Evolutionary conservation across 2,797 vertebrate genomes (phyloP).

Genomic region (Alcedo quadribrachys): DNA sequence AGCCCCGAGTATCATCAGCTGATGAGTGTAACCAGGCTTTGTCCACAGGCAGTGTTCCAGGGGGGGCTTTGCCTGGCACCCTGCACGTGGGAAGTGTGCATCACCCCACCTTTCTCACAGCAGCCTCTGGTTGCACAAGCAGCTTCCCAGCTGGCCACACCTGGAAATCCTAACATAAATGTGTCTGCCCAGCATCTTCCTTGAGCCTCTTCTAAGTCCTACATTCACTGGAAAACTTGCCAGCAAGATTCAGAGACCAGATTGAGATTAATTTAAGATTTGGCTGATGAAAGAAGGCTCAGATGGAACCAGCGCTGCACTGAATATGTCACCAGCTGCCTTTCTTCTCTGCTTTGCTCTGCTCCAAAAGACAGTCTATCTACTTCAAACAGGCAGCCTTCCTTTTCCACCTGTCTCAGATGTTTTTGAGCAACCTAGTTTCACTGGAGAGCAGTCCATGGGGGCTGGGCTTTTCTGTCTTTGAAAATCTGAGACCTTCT

Average conservation of each 20-base stretch:
- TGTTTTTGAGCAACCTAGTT: conserved; percentile 60
- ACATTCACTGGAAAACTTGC: conserved; percentile 6
- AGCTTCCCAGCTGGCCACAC: neutral
- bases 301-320: neutral
- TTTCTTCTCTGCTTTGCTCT: conserved; percentile 23
- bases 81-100: neutral
- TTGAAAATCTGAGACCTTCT: neutral
- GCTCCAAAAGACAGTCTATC: conserved; percentile 32
- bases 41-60: neutral
- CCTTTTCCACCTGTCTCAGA: conserved; percentile 38
- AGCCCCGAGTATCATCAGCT: neutral
- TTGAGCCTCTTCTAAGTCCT: neutral
- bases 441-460: neutral
- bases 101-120: neutral
- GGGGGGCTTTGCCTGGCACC: neutral
- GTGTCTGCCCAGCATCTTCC: neutral
- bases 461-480: neutral
- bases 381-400: conserved; percentile 42
- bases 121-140: neutral
- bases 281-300: neutral
- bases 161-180: neutral
- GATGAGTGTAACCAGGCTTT: neutral
- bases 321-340: conserved; percentile 66
- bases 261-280: conserved; percentile 53
- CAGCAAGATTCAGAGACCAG: conserved; percentile 22